Percentiles rank a stretch among this genome's conserved stretches.
These are phyloP conservation scores for Xerus rutilus DNA, from an alignment of 2,797 vertebrate species.

Conservation along the genomic window DNA sequence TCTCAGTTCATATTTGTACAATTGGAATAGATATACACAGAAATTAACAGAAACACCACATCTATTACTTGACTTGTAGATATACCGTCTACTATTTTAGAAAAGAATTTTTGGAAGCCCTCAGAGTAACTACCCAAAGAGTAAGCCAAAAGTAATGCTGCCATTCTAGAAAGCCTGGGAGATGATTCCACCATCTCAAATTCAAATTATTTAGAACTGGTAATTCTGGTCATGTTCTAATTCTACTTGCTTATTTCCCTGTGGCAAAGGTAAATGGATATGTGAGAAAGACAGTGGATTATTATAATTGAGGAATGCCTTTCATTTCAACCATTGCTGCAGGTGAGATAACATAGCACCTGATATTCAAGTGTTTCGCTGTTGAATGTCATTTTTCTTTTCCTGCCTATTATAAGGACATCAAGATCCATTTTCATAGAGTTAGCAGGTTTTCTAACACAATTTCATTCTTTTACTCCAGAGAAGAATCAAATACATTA, in stretches of 20 bases:
- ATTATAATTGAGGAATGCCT: conserved; percentile 4
- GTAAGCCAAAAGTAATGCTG: background rate
- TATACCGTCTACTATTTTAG: background rate
- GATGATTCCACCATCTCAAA: background rate
- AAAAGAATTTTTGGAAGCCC: background rate
- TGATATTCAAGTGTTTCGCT: background rate
- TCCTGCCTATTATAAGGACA: background rate
- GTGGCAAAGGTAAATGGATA: conserved; percentile 20
- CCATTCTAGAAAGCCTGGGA: background rate
- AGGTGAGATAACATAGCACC: background rate
- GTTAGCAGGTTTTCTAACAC: background rate
- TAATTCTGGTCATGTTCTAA: background rate
- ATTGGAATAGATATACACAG: background rate
- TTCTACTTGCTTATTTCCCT: background rate
- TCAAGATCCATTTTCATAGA: background rate
- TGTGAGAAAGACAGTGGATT: background rate
- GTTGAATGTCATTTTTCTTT: background rate
- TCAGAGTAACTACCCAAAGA: background rate
- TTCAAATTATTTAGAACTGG: background rate
- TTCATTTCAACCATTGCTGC: conserved; percentile 20
- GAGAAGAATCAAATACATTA: background rate
- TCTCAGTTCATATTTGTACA: background rate
- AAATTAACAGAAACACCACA: background rate
- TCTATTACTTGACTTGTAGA: background rate
- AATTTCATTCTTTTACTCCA: background rate